Conservation (phyloP, 2,113 vertebrate genomes). For the Neodontobutis hainanensis region DNA sequence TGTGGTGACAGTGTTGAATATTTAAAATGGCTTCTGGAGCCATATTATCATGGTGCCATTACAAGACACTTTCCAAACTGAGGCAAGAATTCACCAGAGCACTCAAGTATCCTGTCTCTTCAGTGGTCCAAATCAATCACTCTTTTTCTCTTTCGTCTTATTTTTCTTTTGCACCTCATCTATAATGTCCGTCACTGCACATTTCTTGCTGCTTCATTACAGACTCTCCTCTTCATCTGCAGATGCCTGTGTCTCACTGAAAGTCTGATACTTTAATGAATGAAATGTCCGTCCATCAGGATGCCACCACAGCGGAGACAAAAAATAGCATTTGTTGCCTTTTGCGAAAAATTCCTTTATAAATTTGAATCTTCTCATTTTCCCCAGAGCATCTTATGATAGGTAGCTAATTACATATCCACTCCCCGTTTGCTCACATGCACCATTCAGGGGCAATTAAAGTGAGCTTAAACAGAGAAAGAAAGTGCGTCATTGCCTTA, state of each 20-base stretch:
- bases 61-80: constrained; percentile 38
- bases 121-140: constrained; percentile 46
- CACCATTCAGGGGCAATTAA: constrained; percentile 84
- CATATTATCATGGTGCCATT: constrained; percentile 38
- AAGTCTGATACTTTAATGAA: constrained; percentile 75
- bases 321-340: constrained; percentile 74
- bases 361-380: constrained; percentile 64
- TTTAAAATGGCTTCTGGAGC: constrained; percentile 46
- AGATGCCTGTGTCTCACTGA: constrained; percentile 57
- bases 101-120: constrained; percentile 40
- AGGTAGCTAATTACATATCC: constrained; percentile 78
- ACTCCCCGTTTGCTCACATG: constrained; percentile 66
- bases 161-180: constrained; percentile 56
- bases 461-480: constrained; percentile 83
- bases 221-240: constrained; percentile 35
- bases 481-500: constrained; percentile 84
- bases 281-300: constrained; percentile 73
- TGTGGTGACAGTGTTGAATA: constrained; percentile 22
- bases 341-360: constrained; percentile 74
- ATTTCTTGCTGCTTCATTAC: constrained; percentile 37
- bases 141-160: constrained; percentile 39
- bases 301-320: constrained; percentile 69
- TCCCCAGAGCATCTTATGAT: constrained; percentile 69
- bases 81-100: constrained; percentile 50
- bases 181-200: constrained; percentile 37